A percentile compares a stretch with the other conserved stretches of the same genome.
Conservation (phyloP, 2,888 invertebrate genomes). For the Stratiomys singularior region DNA sequence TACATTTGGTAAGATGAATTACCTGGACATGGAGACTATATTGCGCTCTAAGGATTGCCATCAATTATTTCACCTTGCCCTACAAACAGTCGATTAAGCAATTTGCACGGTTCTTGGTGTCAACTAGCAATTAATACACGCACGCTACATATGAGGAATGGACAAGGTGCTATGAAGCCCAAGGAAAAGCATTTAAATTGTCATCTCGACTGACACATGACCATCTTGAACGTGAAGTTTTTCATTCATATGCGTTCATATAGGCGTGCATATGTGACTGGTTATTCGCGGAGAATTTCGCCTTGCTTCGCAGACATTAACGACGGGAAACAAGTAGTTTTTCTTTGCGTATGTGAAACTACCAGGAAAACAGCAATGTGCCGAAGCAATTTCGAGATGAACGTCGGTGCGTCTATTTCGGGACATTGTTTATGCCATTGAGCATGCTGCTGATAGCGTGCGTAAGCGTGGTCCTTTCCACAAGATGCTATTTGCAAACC, state of each 20-base stretch:
- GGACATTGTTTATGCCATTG: slow-evolving; percentile 40
- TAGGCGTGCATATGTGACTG: too few relatives aligned
- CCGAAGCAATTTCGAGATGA: background rate
- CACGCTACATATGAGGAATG: background rate
- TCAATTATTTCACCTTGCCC: slow-evolving; percentile 12
- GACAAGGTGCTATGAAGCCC: background rate
- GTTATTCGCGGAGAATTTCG: background rate
- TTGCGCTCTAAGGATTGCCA: background rate
- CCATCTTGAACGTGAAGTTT: slow-evolving; percentile 44
- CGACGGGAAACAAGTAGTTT: background rate
- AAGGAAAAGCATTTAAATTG: slow-evolving; percentile 31
- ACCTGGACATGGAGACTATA: too few relatives aligned
- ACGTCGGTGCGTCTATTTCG: slow-evolving; percentile 37
- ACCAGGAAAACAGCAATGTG: background rate
- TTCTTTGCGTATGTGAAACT: background rate
- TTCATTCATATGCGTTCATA: slow-evolving; percentile 8
- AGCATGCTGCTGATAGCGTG: slow-evolving; percentile 24
- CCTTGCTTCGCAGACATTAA: background rate
- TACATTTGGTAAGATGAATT: too few relatives aligned
- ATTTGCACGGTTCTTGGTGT: background rate
- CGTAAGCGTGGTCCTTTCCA: slow-evolving; percentile 1
- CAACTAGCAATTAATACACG: slow-evolving; percentile 20
- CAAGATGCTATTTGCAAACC: slow-evolving; percentile 29
- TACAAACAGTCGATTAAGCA: background rate
- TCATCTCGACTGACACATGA: slow-evolving; percentile 44